Evolutionary conservation across 2,888 invertebrate species (phyloP).

Genomic region (Ennomos quercinarius): DNA sequence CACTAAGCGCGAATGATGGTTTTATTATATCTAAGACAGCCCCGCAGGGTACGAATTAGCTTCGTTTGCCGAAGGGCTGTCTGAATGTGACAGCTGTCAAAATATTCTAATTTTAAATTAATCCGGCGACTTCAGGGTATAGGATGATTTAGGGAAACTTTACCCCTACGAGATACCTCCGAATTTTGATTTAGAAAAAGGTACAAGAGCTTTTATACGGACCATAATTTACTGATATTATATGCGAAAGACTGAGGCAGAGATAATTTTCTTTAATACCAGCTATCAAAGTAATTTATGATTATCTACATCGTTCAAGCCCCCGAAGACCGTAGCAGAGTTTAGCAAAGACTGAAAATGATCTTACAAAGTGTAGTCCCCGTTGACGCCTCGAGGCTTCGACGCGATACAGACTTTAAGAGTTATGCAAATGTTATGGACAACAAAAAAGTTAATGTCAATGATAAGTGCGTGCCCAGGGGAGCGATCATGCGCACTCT

Average conservation of each 20-base stretch:
- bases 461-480: conserved; percentile 80
- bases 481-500: conserved; percentile 68
- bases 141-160: conserved; percentile 36
- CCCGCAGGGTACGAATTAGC: conserved; percentile 66
- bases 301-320: conserved; percentile 66
- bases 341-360: conserved; percentile 79
- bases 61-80: conserved; percentile 77
- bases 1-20: conserved; percentile 49
- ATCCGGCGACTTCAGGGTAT: conserved; percentile 41
- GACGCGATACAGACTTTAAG: conserved; percentile 75
- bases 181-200: conserved; percentile 15
- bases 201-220: conserved; percentile 1
- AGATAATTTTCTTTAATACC: conserved; percentile 31
- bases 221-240: conserved; percentile 1
- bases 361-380: conserved; percentile 82
- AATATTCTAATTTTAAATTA: conserved; percentile 69
- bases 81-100: conserved; percentile 78
- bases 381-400: conserved; percentile 69
- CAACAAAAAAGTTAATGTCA: conserved; percentile 85
- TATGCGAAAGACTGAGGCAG: conserved; percentile 11
- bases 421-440: conserved; percentile 86
- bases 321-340: conserved; percentile 63
- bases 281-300: conserved; percentile 62
- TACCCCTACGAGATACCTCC: conserved; percentile 28
- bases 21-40: conserved; percentile 58